phyloP scores from a whole-genome alignment of 2,797 vertebrate species.

The Tympanoctomys barrerae region DNA sequence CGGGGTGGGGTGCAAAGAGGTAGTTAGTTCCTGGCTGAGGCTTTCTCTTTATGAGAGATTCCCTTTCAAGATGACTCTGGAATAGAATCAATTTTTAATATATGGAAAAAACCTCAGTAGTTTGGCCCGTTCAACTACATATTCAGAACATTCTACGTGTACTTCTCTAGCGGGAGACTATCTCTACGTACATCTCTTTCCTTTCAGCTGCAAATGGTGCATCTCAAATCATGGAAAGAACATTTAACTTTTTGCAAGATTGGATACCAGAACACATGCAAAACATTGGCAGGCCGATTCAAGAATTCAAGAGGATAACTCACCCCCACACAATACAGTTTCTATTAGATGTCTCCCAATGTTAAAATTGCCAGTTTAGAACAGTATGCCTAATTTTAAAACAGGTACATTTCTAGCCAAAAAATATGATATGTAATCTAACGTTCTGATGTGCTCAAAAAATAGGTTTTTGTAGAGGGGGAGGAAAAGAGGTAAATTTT shows the following conservation, averaged over 20 bases:
- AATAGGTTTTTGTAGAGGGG: background rate
- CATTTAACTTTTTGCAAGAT: background rate
- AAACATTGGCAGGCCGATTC: background rate
- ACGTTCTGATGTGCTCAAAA: background rate
- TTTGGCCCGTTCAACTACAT: background rate
- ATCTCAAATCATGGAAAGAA: constrained; percentile 24
- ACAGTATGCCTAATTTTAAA: background rate
- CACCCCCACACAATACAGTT: background rate
- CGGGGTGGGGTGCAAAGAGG: background rate
- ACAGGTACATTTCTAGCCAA: background rate
- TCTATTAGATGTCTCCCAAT: constrained; percentile 8
- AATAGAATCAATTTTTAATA: constrained; percentile 33
- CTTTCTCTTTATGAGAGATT: constrained; percentile 57
- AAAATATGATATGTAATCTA: background rate
- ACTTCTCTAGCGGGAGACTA: background rate
- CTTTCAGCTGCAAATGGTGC: background rate
- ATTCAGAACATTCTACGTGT: constrained; percentile 1
- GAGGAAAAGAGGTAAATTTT: background rate
- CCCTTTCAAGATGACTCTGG: constrained; percentile 44
- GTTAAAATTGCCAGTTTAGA: constrained; percentile 42
- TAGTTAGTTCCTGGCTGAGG: background rate
- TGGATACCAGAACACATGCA: background rate
- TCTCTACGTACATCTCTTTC: background rate
- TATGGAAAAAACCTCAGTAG: background rate
- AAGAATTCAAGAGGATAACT: background rate